Evolutionary conservation across 1,140 invertebrate species (phyloP).

Genomic region (Drosophila lowei): DNA sequence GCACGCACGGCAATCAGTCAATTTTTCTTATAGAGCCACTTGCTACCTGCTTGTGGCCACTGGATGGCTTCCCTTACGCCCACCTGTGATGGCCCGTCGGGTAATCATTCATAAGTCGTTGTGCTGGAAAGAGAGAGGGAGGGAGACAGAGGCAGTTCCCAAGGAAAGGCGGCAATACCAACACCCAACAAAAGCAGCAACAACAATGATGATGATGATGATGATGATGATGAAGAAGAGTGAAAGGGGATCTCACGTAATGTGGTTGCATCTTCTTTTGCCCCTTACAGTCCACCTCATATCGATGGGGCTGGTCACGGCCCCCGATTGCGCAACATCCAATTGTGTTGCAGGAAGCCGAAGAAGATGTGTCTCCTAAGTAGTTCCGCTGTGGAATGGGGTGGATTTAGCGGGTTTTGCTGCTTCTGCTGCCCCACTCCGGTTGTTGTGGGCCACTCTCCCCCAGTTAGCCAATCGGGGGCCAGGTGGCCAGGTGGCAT

Average conservation of each 20-base stretch:
- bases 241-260: slow-evolving; percentile 69
- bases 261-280: slow-evolving; percentile 61
- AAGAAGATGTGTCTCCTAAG: slow-evolving; percentile 46
- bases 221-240: slow-evolving; percentile 27
- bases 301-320: slow-evolving; percentile 59
- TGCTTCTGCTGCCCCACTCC: slow-evolving; percentile 2
- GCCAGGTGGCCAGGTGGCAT: slow-evolving; percentile 29
- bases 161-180: slow-evolving; percentile 25
- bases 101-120: slow-evolving; percentile 25
- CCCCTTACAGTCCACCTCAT: slow-evolving; percentile 20
- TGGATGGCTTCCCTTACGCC: slow-evolving; percentile 29
- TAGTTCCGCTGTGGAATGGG: slow-evolving; percentile 49
- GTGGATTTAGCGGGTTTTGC: not conserved
- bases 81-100: slow-evolving; percentile 15
- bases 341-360: slow-evolving; percentile 71
- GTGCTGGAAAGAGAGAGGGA: not conserved
- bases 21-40: slow-evolving; percentile 37
- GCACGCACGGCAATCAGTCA: slow-evolving; percentile 67
- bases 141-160: slow-evolving; percentile 19
- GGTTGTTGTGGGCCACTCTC: not conserved
- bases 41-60: not conserved
- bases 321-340: slow-evolving; percentile 62
- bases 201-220: too few species aligned
- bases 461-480: slow-evolving; percentile 29
- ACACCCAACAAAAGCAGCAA: slow-evolving; percentile 1